Percentiles rank a stretch among this genome's conserved stretches.
phyloP scores from a whole-genome alignment of 2,113 vertebrate species.

The Platysternon megacephalum region DNA sequence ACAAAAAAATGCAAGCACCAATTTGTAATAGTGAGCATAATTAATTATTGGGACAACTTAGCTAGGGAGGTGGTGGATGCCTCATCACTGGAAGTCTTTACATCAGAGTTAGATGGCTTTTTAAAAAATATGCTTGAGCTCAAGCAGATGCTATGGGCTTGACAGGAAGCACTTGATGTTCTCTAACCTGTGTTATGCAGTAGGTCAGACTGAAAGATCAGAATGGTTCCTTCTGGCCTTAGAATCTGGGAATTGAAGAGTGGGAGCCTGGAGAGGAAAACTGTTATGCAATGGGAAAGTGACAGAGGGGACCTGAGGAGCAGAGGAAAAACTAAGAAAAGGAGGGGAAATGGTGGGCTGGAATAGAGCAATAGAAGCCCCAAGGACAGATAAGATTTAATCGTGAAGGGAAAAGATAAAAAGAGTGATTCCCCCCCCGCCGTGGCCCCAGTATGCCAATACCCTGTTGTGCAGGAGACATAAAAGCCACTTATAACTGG shows the following conservation, averaged over 20 bases:
- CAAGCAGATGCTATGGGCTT: neutral
- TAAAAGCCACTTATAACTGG: neutral
- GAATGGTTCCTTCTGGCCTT: neutral
- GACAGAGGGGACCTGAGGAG: neutral
- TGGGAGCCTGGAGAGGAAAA: neutral
- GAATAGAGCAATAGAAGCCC: neutral
- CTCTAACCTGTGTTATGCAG: neutral
- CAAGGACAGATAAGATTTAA: neutral
- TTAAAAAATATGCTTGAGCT: neutral
- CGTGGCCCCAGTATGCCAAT: neutral
- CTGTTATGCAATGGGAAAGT: neutral
- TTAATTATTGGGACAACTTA: neutral
- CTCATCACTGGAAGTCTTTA: neutral
- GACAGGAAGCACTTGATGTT: neutral
- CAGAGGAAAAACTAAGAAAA: neutral
- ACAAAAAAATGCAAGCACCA: neutral
- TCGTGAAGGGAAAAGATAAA: neutral
- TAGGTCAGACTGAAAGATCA: neutral
- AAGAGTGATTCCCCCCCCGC: neutral
- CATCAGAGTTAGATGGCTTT: neutral
- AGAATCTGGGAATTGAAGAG: neutral
- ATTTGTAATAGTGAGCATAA: neutral
- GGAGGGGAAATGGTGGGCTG: neutral
- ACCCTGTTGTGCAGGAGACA: neutral
- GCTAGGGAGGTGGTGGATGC: neutral